phyloP scores from a whole-genome alignment of 1,140 invertebrate genomes.

The Watersipora subatra region DNA sequence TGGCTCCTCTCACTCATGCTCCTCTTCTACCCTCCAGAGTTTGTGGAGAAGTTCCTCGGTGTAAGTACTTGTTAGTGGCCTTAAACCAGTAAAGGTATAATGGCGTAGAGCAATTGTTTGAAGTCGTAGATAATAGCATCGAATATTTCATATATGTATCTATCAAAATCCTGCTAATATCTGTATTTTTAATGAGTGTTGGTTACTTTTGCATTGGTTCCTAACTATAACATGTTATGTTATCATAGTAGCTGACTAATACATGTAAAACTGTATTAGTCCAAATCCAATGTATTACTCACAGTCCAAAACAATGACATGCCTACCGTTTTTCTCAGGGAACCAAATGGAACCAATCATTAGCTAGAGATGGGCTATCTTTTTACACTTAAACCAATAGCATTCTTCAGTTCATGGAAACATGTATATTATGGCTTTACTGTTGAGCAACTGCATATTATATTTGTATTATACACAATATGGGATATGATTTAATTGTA shows the following conservation, averaged over 20 bases:
- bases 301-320: too few relatives aligned
- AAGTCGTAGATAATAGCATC: background rate
- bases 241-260: background rate
- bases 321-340: too few relatives aligned
- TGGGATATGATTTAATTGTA: background rate
- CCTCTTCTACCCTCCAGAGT: conserved; percentile 1
- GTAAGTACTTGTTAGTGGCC: background rate
- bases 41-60: background rate
- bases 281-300: too few relatives aligned
- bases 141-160: background rate
- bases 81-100: background rate
- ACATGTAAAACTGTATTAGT: too few relatives aligned
- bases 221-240: background rate
- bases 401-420: background rate
- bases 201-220: background rate
- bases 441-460: background rate
- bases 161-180: background rate
- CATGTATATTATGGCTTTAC: background rate
- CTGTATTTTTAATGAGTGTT: background rate
- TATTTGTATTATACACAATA: background rate
- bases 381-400: background rate
- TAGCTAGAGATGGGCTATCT: too few relatives aligned
- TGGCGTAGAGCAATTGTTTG: background rate
- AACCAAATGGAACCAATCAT: too few relatives aligned
- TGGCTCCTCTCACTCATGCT: conserved; percentile 5